phyloP scores from a whole-genome alignment of 2,888 invertebrate species.

The Heteromurus nitidus region DNA sequence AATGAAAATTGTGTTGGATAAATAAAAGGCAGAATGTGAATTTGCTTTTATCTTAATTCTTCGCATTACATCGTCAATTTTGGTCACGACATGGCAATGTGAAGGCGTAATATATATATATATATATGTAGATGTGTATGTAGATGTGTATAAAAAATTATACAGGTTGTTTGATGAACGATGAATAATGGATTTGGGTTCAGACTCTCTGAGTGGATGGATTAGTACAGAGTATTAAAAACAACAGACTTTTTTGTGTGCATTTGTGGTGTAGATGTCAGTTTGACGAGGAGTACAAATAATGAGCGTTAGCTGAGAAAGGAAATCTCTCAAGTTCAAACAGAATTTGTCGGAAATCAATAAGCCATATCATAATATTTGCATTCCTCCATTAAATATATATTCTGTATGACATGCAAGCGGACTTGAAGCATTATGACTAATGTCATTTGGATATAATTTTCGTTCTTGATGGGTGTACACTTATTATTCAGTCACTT shows the following conservation, averaged over 20 bases:
- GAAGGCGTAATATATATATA: slow-evolving; percentile 30
- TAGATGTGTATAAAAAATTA: not conserved
- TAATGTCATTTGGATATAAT: not conserved
- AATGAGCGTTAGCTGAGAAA: slow-evolving; percentile 66
- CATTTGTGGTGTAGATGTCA: slow-evolving; percentile 52
- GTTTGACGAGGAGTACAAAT: slow-evolving; percentile 65
- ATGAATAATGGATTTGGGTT: not conserved
- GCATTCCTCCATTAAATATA: slow-evolving; percentile 71
- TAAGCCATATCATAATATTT: slow-evolving; percentile 74
- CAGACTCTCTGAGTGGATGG: not conserved
- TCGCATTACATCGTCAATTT: slow-evolving; percentile 12
- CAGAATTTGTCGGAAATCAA: slow-evolving; percentile 73
- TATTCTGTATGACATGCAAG: not conserved
- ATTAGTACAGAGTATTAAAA: slow-evolving; percentile 19
- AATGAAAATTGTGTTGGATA: not conserved
- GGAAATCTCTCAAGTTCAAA: slow-evolving; percentile 73
- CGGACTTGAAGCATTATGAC: not conserved
- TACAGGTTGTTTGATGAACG: slow-evolving; percentile 17
- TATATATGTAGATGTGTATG: not conserved
- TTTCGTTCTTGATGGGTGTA: not conserved
- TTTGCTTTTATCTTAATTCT: slow-evolving; percentile 6
- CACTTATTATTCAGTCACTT: not conserved
- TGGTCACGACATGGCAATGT: not conserved
- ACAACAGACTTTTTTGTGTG: slow-evolving; percentile 41
- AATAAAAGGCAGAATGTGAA: not conserved